Conservation (phyloP, 2,888 invertebrate species). For the Eilema caniola region DNA sequence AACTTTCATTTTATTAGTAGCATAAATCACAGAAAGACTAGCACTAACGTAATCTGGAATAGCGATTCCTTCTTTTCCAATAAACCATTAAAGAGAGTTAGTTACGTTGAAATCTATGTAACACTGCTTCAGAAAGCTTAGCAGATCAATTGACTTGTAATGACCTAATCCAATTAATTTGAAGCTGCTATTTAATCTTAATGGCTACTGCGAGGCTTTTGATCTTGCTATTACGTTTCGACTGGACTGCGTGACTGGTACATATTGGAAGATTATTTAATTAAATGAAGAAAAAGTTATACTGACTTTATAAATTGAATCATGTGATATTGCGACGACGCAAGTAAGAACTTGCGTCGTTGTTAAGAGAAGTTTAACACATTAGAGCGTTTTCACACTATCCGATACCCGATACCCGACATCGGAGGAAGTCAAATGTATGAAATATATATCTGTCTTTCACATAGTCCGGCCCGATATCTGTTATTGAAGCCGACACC, state of each 20-base stretch:
- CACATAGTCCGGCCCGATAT: too few species aligned
- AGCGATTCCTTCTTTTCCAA: not conserved
- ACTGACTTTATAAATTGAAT: not conserved
- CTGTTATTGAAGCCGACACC: too few species aligned
- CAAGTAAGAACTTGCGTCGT: too few species aligned
- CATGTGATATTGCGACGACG: too few species aligned
- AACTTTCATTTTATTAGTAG: not conserved
- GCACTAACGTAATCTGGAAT: not conserved
- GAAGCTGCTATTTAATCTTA: slow-evolving; percentile 1
- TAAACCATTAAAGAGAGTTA: slow-evolving; percentile 42
- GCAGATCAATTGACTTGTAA: slow-evolving; percentile 35
- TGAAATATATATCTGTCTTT: too few species aligned
- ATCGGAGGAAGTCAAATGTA: too few species aligned
- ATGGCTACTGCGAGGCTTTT: not conserved
- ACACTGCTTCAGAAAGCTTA: slow-evolving; percentile 40
- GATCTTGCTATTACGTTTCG: not conserved
- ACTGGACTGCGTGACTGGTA: not conserved
- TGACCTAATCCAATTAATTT: slow-evolving; percentile 28
- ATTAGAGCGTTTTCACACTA: too few species aligned
- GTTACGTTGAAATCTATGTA: slow-evolving; percentile 13
- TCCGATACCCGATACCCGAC: too few species aligned
- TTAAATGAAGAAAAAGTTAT: not conserved
- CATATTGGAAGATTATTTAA: not conserved
- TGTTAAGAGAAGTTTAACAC: too few species aligned
- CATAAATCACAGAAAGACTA: not conserved